Conservation (phyloP, 1,140 invertebrate genomes). For the Drosophila ercepeae region DNA sequence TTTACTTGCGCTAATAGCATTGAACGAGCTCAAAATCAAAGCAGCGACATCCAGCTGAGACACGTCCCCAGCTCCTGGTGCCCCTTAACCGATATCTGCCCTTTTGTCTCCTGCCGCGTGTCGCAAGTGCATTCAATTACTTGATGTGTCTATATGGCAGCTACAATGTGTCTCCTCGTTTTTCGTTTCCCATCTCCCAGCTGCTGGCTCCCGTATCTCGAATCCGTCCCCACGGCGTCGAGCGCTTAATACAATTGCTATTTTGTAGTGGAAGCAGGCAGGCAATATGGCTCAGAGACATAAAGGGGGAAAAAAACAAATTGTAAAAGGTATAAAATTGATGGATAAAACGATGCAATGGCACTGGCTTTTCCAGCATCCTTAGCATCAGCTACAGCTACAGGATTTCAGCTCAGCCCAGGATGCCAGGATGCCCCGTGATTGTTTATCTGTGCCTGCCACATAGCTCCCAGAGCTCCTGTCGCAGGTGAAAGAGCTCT, state of each 20-base stretch:
- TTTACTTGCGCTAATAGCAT: constrained; percentile 74
- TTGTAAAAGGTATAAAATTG: constrained; percentile 70
- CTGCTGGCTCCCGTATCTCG: constrained; percentile 4
- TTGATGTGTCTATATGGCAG: constrained; percentile 70
- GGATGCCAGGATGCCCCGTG: constrained; percentile 14
- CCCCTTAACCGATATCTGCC: neutral
- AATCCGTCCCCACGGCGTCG: constrained; percentile 8
- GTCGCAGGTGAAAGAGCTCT: constrained; percentile 27
- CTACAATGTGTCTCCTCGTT: constrained; percentile 61
- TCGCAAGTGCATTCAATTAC: constrained; percentile 75
- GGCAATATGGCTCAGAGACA: constrained; percentile 1
- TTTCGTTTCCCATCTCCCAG: neutral
- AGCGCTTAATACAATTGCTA: constrained; percentile 67
- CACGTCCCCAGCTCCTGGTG: constrained; percentile 1
- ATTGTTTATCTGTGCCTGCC: constrained; percentile 31
- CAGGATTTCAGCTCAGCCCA: constrained; percentile 23
- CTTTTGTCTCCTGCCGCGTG: constrained; percentile 35
- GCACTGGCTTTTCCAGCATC: constrained; percentile 45
- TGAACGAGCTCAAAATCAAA: constrained; percentile 65
- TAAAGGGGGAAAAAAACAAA: constrained; percentile 32
- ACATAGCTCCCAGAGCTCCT: constrained; percentile 15
- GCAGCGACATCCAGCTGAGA: constrained; percentile 40
- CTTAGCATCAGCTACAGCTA: constrained; percentile 32
- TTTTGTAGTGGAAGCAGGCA: constrained; percentile 48
- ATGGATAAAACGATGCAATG: constrained; percentile 67